Base-by-base conservation (phyloP, 2,888 invertebrate species). In the Anoplius nigerrimus region DNA sequence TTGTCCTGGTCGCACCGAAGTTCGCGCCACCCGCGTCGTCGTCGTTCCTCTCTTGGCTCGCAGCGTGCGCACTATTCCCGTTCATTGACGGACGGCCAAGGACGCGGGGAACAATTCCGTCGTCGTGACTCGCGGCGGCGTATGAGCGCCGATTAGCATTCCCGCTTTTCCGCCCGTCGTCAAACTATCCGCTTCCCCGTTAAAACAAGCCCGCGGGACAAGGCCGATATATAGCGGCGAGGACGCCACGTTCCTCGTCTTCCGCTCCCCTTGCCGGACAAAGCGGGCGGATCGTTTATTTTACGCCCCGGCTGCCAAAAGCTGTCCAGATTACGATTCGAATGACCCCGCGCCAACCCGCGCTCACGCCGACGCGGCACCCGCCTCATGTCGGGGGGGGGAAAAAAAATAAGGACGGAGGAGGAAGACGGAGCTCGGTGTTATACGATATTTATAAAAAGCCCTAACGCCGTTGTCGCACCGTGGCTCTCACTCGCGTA, bases 191-290 rank as follows among this genome's bases (percentile, higher is more conserved):
- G 34, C n/a, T 34, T 34, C 11, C 34, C 34, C 34, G 34, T 34
- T 6, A 2, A 76, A 72, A 75, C 73, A n/a, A n/a, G n/a, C 72
- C 72, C 75, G 76, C 76, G 73, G 71, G 72, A 69, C 68, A 65
- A 60, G 66, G 72, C 78, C 77, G 79, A 79, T 80, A 82, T 81
- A 83, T 82, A 34, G 6, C 75, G 78, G 76, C 75, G 70, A 70
- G 70, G 45, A 62, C 66, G 71, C 66, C 68, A 66, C 63, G 69
- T 67, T 34, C 34, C n/a, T 55, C 63, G 54, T 21, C 61, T 68
- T 67, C 75, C 72, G 69, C 75, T 69, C 52, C 66, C 43, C 65
- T 63, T 8, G 27, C 42, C 27, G 34, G 24, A 4, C 18, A n/a
- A n/a, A 2, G 45, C 24, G 24, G 24, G 3, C 24, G 24, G 24